Base-by-base conservation (phyloP, 2,888 invertebrate species). In the Hydrotaea cyrtoneurina region DNA sequence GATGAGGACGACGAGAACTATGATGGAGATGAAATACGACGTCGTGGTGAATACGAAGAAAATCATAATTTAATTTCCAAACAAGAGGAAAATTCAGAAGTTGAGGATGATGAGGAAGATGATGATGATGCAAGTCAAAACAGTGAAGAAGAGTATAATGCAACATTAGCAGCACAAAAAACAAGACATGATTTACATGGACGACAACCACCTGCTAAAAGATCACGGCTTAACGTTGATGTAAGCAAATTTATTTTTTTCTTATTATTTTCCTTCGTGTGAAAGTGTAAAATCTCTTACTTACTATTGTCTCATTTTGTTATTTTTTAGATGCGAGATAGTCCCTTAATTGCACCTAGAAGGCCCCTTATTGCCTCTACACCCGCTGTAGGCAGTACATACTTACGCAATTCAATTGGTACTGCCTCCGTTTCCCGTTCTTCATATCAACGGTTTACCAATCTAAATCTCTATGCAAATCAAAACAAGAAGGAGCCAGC, bases 401-500 rank as follows among this genome's bases (percentile, higher is more conserved):
- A 80, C 82, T 50, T 82, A 26, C 80, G 81, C 62, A 75, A 82
- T 82, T 79, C 82, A 50, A 62, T 73, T 76, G 86, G 86, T 86
- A 83, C 19, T 86, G 87, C 86, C 80, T 11, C 78, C 73, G 23
- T 87, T 84, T 75, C 87, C 1, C 76, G 82, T n/a, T 77, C 73
- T 13, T 64, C 69, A 17, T 81, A 78, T 74, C 69, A 77, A 39
- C 53, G 88, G 15, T 80, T 79, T 62, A 87, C 88, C 13, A 84
- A 89, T 75, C 76, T 88, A 64, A 90, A 89, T 80, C 86, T 89
- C 26, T 88, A 89, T 80, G 87, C 86, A 2, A 85, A 88, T 74
- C 88, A 88, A 75, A 88, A 84, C 31, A 87, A 88, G 50, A 90
- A 90, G 36, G 89, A 90, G 19, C 88, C 90, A 36, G 87, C 89